Evolutionary conservation across 2,113 vertebrate genomes (phyloP).

Genomic region (Cettia cetti): DNA sequence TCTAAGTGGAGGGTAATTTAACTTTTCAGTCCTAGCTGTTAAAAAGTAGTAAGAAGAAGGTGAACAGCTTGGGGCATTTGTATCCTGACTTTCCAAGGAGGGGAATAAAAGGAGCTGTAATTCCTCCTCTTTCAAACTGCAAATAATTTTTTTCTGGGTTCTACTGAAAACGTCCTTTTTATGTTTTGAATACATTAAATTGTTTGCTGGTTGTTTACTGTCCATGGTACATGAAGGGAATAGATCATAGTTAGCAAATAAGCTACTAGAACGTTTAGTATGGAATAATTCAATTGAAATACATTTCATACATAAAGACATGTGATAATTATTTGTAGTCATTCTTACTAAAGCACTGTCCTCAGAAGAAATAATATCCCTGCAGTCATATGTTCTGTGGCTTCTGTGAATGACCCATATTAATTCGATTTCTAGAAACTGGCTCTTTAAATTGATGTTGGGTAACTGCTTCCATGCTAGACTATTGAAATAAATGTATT

Average conservation of each 20-base stretch:
- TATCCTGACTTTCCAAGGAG: neutral
- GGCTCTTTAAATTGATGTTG: conserved; percentile 72
- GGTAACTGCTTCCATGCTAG: conserved; percentile 73
- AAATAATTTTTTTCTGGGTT: neutral
- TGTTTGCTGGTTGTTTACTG: conserved; percentile 44
- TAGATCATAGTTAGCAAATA: conserved; percentile 44
- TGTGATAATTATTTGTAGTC: conserved; percentile 50
- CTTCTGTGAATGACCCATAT: conserved; percentile 76
- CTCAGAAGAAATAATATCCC: conserved; percentile 49
- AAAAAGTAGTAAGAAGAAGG: neutral
- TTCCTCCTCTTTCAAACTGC: neutral
- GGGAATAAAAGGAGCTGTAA: neutral
- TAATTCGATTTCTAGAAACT: conserved; percentile 75
- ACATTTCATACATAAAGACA: conserved; percentile 42
- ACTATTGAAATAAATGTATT: conserved; percentile 71
- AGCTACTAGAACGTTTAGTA: conserved; percentile 7
- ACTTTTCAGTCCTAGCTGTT: neutral
- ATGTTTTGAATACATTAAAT: neutral
- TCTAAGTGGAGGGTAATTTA: conserved; percentile 32
- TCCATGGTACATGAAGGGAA: conserved; percentile 22
- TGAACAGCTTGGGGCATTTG: neutral
- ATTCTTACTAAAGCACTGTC: conserved; percentile 40
- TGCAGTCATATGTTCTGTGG: conserved; percentile 76
- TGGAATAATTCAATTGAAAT: conserved; percentile 51
- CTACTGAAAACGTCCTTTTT: neutral